Percentiles rank a stretch among this genome's conserved stretches.
Conservation (phyloP, 2,113 vertebrate genomes). For the Sander vitreus region DNA sequence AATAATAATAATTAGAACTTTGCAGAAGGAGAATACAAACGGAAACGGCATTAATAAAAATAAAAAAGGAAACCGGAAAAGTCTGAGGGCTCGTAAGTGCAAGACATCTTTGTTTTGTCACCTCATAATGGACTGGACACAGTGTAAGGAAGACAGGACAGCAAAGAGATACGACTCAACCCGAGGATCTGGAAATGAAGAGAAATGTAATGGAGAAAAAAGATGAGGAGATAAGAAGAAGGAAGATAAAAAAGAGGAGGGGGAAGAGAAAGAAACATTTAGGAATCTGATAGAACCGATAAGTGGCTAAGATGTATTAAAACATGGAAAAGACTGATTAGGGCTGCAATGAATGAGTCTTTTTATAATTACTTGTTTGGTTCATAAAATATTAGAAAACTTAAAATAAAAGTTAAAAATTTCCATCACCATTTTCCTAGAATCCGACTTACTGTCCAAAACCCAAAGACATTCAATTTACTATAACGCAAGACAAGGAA, state of each 20-base stretch:
- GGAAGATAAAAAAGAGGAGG: not conserved
- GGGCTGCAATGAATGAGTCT: not conserved
- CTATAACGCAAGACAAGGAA: not conserved
- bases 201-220: constrained; percentile 29
- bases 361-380: not conserved
- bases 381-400: not conserved
- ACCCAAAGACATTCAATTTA: not conserved
- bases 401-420: not conserved
- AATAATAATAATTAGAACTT: not conserved
- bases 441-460: not conserved
- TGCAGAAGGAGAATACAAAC: constrained; percentile 1
- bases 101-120: constrained; percentile 78
- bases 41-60: not conserved
- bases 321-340: not conserved
- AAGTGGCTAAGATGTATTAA: not conserved
- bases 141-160: constrained; percentile 74
- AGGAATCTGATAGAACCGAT: not conserved
- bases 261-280: not conserved
- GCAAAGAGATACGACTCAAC: constrained; percentile 65
- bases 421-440: not conserved
- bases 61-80: constrained; percentile 34
- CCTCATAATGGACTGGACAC: constrained; percentile 69
- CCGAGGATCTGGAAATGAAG: constrained; percentile 78
- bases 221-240: not conserved
- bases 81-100: constrained; percentile 61